Evolutionary conservation across 2,113 vertebrate species (phyloP).

Genomic region (Melanostigma gelatinosum): DNA sequence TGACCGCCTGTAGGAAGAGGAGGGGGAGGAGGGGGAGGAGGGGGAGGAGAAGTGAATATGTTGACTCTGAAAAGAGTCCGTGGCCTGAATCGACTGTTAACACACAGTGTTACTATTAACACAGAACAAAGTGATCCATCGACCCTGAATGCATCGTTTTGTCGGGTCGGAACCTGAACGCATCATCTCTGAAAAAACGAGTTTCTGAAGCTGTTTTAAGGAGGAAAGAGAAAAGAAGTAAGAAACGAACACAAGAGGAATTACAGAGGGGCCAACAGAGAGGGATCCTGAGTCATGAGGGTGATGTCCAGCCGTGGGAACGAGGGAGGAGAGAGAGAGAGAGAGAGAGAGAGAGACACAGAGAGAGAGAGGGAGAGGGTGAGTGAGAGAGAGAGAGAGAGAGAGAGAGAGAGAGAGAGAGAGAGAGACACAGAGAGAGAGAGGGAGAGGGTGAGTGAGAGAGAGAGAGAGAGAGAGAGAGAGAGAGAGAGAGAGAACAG

Average conservation of each 20-base stretch:
- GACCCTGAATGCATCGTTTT: not conserved
- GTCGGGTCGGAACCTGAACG: not conserved
- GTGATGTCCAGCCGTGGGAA: conserved; percentile 60
- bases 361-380: conserved; percentile 6
- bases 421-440: too few relatives aligned
- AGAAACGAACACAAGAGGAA: conserved; percentile 36
- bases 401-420: too few relatives aligned
- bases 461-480: too few relatives aligned
- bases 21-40: conserved; percentile 35
- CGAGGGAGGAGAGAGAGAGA: conserved; percentile 36
- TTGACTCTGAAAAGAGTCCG: conserved; percentile 36
- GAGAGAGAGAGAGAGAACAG: too few relatives aligned
- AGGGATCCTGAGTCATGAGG: conserved; percentile 46
- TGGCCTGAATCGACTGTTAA: not conserved
- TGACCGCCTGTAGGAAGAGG: conserved; percentile 56
- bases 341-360: conserved; percentile 48
- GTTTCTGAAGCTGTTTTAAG: not conserved
- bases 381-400: not conserved
- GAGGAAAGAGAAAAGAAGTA: not conserved
- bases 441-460: too few relatives aligned
- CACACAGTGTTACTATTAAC: too few relatives aligned
- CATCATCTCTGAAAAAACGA: too few relatives aligned
- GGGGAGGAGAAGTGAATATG: conserved; percentile 20
- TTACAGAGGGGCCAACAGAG: conserved; percentile 46
- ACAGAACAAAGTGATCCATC: not conserved